Evolutionary conservation across 2,113 vertebrate genomes (phyloP).

Genomic region (Sprattus sprattus): DNA sequence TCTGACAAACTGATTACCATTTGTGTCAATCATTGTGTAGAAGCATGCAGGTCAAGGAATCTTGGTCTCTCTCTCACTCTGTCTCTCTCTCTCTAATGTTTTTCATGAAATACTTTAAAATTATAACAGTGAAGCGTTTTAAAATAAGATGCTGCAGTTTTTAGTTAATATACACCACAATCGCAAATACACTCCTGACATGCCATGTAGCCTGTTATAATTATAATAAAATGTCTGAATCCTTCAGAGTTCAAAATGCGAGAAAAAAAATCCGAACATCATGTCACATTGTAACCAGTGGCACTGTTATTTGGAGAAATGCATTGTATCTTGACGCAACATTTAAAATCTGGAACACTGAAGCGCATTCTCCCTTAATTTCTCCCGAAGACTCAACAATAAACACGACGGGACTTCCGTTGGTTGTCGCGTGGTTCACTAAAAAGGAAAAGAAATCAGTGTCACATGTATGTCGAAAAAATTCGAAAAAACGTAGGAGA

Average conservation of each 20-base stretch:
- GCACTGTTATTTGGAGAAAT: neutral
- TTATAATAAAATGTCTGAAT: neutral
- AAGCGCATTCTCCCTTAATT: neutral
- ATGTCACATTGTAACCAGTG: neutral
- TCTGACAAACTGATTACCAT: slow-evolving; percentile 32
- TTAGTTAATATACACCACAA: neutral
- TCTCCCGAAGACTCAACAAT: neutral
- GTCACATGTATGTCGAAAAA: neutral
- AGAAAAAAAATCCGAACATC: neutral
- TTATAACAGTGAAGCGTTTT: neutral
- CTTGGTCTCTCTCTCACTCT: neutral
- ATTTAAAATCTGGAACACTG: neutral
- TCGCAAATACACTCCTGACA: neutral
- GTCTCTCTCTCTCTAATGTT: neutral
- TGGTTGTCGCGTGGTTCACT: neutral
- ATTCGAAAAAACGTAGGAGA: neutral
- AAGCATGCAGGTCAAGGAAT: slow-evolving; percentile 9
- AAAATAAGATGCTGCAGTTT: neutral
- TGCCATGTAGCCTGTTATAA: neutral
- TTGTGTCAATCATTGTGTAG: slow-evolving; percentile 23
- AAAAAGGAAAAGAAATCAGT: neutral
- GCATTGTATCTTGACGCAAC: slow-evolving; percentile 1
- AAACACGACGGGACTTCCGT: neutral
- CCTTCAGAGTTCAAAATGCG: neutral
- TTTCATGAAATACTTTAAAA: neutral